Evolutionary conservation across 1,140 invertebrate species (phyloP), one percentile per base, ranked within the genome.

Genomic region (Drosophila pseudoananassae): DNA sequence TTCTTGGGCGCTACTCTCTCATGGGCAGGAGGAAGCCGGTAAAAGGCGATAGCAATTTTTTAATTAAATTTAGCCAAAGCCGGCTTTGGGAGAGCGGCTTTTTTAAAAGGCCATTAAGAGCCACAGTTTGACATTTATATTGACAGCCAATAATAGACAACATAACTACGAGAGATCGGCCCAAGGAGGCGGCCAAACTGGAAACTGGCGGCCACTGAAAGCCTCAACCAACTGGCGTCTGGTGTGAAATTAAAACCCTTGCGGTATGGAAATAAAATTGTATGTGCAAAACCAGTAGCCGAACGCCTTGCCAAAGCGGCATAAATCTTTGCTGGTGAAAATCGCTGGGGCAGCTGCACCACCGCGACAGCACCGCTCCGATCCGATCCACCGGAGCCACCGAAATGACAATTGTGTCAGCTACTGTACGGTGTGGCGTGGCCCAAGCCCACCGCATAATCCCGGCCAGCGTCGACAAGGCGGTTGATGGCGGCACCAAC

Each of bases 331-430:
- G 47, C 45, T 60, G 61, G 61, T 49, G 54, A 87, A 82, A 87
- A 87, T 87, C 80, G 72, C 49, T 29, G 17, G 47, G 25, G 33
- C 70, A 20, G 60, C 27, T 14, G n/a, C 17, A 50, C 6, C 12
- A 12, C 40, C 53, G 50, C 25, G 51, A 5, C 25, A 27, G 6
- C 25, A 27, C 25, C 27, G 27, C 5, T 38, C 36, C 10, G 53
- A 31, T 38, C 17, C 17, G 1, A 17, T 29, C 54, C 47, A 55
- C 23, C 52, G 20, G 10, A 38, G 65, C 73, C 81, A 66, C 68
- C 77, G 59, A 73, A 81, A 91, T 91, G 90, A 91, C 90, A 91
- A 91, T 90, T 91, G 85, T 91, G 83, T 90, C 90, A 88, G 90
- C 90, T 91, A 91, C 90, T 84, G 90, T 90, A 59, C 52, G 38